Evolutionary conservation across 2,888 invertebrate genomes (phyloP).

Genomic region (Parthenolecanium corni): DNA sequence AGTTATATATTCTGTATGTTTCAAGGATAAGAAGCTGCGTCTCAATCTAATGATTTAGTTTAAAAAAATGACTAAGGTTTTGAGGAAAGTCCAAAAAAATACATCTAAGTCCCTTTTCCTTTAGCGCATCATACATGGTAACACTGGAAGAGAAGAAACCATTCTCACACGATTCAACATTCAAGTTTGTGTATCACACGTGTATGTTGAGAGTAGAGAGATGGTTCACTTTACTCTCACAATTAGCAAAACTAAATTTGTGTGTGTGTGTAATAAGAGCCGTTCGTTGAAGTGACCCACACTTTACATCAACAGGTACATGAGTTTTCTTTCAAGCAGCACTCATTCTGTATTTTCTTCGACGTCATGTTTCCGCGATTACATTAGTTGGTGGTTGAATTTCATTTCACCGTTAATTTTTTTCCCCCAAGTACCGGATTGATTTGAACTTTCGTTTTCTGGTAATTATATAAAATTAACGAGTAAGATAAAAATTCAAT

Average conservation of each 20-base stretch:
- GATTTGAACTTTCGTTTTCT: not conserved
- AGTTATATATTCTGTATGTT: no score
- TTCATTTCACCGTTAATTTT: not conserved
- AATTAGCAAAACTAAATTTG: not conserved
- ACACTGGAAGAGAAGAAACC: no score
- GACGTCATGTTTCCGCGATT: not conserved
- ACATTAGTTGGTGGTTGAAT: not conserved
- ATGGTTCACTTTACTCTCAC: no score
- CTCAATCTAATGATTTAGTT: no score
- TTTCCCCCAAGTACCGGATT: not conserved
- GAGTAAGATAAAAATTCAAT: not conserved
- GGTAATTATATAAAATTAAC: not conserved
- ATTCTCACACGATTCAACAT: no score
- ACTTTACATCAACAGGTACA: constrained; percentile 12
- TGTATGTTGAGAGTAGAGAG: no score
- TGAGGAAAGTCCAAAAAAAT: no score
- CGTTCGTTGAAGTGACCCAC: constrained; percentile 17
- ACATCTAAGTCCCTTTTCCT: no score
- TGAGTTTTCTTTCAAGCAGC: not conserved
- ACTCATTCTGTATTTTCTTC: not conserved
- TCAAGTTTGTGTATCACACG: no score
- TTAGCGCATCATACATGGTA: no score
- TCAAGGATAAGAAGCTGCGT: no score
- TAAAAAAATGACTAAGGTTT: no score
- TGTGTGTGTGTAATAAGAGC: constrained; percentile 6